Evolutionary conservation across 2,797 vertebrate genomes (phyloP).

Genomic region (Hemibagrus guttatus): DNA sequence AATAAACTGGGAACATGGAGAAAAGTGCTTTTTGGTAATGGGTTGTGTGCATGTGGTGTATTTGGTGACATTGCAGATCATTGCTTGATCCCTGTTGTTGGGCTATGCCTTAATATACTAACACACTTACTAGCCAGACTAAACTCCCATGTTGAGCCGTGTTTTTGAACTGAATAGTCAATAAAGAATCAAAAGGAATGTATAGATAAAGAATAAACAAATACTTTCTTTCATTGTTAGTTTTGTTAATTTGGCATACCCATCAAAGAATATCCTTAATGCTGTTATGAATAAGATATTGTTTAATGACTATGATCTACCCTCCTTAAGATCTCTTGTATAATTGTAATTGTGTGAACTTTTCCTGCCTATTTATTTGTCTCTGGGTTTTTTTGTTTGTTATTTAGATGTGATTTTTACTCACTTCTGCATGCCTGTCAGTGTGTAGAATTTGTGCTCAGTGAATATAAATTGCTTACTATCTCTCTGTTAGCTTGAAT

Average conservation of each 20-base stretch:
- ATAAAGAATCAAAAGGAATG: not conserved
- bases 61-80: conserved; percentile 36
- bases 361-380: not conserved
- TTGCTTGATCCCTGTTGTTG: conserved; percentile 38
- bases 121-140: conserved; percentile 4
- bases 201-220: not conserved
- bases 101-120: conserved; percentile 25
- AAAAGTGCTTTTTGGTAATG: conserved; percentile 35
- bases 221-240: not conserved
- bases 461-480: too few relatives aligned
- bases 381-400: not conserved
- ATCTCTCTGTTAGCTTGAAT: too few relatives aligned
- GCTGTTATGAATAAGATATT: not conserved
- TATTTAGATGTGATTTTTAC: too few relatives aligned
- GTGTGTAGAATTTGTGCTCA: too few relatives aligned
- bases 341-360: not conserved
- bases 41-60: conserved; percentile 15
- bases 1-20: conserved; percentile 28
- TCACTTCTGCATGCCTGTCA: too few relatives aligned
- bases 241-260: not conserved
- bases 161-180: not conserved
- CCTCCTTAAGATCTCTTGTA: not conserved
- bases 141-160: not conserved
- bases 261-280: not conserved
- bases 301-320: not conserved